Evolutionary conservation across 2,797 vertebrate genomes (phyloP), one percentile per base, ranked within the genome.

Genomic region (Monodelphis domestica): DNA sequence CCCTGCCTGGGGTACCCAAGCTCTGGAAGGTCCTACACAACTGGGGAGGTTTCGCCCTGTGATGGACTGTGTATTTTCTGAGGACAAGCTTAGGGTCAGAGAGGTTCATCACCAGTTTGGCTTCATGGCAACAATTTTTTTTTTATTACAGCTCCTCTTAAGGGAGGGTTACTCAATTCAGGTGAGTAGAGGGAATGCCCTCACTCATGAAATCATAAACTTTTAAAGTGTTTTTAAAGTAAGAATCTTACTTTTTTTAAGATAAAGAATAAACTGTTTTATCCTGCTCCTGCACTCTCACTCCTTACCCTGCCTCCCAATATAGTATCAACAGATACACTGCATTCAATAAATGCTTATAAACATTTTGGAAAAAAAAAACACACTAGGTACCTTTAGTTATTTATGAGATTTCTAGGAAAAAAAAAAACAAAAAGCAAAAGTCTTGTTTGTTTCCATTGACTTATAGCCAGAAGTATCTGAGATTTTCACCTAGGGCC

Each of bases 401-500:
- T 91, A 57, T 57, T 90, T 95, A 91, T 56, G 52, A 94, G 50
- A 93, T 91, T 93, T 88, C 94, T 89, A 53, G 91, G 38, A 89
- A 88, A 94, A 56, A 45, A 95, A 87, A 93, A 63, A n/a, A n/a
- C n/a, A n/a, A 38, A 90, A 88, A 94, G 56, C 45, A 95, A 70
- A 93, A 63, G 94, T 78, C 89, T 92, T 52, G 57, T 12, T 63
- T 89, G 93, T 89, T 94, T 92, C 93, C 87, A 57, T 53, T 91
- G 93, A 63, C 95, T 94, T 54, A 45, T 38, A 91, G 93, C 59
- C 93, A 93, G 88, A 95, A 94, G 33, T 90, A 88, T 96, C 89
- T 53, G 93, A 89, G 89, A 51, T 94, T 95, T 96, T 91, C 93
- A 95, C 92, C 84, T 95, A 94, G 93, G 95, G 94, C 91, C 70